phyloP scores from a whole-genome alignment of 2,888 invertebrate species.

The Orchestes rusci region DNA sequence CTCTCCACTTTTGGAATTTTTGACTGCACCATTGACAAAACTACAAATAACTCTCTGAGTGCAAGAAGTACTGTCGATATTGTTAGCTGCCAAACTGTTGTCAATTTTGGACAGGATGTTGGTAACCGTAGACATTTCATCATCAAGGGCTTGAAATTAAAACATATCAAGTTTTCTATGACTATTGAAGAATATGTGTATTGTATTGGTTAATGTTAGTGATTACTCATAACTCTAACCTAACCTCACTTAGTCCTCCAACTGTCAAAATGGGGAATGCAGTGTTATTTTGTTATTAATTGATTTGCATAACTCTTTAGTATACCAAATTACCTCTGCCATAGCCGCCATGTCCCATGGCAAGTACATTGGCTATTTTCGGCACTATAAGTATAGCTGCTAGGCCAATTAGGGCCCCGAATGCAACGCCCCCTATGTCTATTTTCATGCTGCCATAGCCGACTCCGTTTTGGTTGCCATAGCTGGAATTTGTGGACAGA shows the following conservation, averaged over 20 bases:
- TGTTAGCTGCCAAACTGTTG: slow-evolving; percentile 58
- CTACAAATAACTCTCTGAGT: slow-evolving; percentile 65
- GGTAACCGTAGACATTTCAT: slow-evolving; percentile 49
- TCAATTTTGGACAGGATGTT: slow-evolving; percentile 60
- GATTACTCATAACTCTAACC: no score
- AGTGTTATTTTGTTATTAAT: no score
- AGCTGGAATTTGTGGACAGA: no score
- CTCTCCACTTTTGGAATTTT: slow-evolving; percentile 55
- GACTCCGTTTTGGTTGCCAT: slow-evolving; percentile 41
- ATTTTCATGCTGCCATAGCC: slow-evolving; percentile 69
- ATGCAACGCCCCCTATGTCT: slow-evolving; percentile 72
- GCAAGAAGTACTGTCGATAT: slow-evolving; percentile 65
- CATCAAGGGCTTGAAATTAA: slow-evolving; percentile 37
- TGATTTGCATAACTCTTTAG: background rate
- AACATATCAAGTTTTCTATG: no score
- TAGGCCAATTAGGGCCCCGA: slow-evolving; percentile 74
- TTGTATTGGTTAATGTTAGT: no score
- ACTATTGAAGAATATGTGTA: no score
- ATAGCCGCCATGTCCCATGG: slow-evolving; percentile 58
- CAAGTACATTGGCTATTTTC: slow-evolving; percentile 66
- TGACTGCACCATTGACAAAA: slow-evolving; percentile 64
- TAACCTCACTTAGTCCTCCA: no score
- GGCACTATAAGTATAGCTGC: slow-evolving; percentile 75
- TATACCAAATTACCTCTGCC: slow-evolving; percentile 49
- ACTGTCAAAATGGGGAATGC: no score